phyloP scores from a whole-genome alignment of 2,797 vertebrate species.

The Characodon lateralis region DNA sequence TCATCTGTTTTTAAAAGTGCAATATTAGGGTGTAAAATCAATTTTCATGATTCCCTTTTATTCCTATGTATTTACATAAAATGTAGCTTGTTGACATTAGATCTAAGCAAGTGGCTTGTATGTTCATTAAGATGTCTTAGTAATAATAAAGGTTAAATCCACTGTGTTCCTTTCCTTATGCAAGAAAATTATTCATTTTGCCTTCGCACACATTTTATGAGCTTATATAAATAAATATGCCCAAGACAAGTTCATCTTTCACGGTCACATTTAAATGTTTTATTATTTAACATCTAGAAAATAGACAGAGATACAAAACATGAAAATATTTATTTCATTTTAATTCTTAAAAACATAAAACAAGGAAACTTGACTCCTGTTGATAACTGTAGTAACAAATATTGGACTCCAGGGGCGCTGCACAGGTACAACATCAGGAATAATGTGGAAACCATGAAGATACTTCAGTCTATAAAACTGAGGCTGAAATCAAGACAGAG shows the following conservation, averaged over 20 bases:
- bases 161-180: background rate
- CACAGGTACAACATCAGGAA: background rate
- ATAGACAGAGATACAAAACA: slow-evolving; percentile 1
- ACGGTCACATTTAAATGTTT: background rate
- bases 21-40: background rate
- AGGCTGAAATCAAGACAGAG: background rate
- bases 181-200: background rate
- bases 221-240: no score
- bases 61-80: background rate
- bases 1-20: background rate
- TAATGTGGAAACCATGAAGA: background rate
- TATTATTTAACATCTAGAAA: slow-evolving; percentile 20
- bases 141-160: background rate
- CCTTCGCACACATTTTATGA: background rate
- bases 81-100: background rate
- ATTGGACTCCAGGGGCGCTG: slow-evolving; percentile 37
- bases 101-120: background rate
- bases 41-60: background rate
- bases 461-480: no score
- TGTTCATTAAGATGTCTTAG: background rate
- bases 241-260: background rate
- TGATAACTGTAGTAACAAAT: slow-evolving; percentile 28
- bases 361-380: background rate
- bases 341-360: background rate
- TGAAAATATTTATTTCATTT: background rate